A percentile compares a stretch with the other conserved stretches of the same genome.
phyloP scores from a whole-genome alignment of 2,888 invertebrate genomes.

The Miltochrista miniata region DNA sequence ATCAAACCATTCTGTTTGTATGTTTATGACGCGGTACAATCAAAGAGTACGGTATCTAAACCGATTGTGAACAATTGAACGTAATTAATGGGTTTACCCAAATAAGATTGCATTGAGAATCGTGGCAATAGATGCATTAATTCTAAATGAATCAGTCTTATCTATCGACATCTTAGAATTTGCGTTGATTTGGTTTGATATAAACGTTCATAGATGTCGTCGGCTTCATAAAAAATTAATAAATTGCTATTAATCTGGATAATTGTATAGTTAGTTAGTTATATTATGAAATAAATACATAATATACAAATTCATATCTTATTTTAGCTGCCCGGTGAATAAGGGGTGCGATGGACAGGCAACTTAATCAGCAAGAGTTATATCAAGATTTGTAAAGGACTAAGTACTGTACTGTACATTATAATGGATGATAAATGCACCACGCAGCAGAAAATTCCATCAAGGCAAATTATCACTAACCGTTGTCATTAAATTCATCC shows the following conservation, averaged over 20 bases:
- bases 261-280: slow-evolving; percentile 3
- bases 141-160: slow-evolving; percentile 26
- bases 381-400: no score
- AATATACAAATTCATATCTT: background rate
- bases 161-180: slow-evolving; percentile 28
- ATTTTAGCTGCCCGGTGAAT: no score
- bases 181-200: slow-evolving; percentile 29
- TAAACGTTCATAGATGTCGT: slow-evolving; percentile 17
- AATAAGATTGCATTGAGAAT: slow-evolving; percentile 33
- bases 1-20: slow-evolving; percentile 46
- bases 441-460: no score
- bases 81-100: slow-evolving; percentile 37
- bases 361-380: no score
- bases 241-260: slow-evolving; percentile 3
- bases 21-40: slow-evolving; percentile 50
- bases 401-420: no score
- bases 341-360: no score
- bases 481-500: no score
- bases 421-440: no score
- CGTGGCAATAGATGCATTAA: slow-evolving; percentile 36
- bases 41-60: slow-evolving; percentile 42
- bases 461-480: no score
- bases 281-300: background rate
- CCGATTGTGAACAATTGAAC: slow-evolving; percentile 27
- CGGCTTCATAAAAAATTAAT: slow-evolving; percentile 21